Evolutionary conservation across 2,888 invertebrate species (phyloP).

Genomic region (Resseliella maxima): DNA sequence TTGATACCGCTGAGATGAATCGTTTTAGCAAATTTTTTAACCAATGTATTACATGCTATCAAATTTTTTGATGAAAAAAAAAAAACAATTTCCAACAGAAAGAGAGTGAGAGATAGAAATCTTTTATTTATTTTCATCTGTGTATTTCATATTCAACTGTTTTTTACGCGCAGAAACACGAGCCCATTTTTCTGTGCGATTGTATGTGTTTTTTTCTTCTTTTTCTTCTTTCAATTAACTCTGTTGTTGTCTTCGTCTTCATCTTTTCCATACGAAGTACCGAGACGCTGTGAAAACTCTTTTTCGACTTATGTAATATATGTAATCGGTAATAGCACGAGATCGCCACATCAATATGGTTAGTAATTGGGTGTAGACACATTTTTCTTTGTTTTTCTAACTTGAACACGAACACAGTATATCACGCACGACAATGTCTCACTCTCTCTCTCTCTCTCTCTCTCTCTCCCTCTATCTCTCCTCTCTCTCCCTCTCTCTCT

Average conservation of each 20-base stretch:
- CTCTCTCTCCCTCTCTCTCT: no score
- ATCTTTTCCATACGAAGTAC: not conserved
- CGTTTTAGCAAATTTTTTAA: no score
- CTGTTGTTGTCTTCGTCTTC: not conserved
- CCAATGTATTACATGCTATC: not conserved
- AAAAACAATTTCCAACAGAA: not conserved
- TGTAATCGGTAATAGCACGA: conserved; percentile 10
- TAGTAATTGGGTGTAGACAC: not conserved
- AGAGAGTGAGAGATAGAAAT: not conserved
- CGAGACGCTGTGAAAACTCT: not conserved
- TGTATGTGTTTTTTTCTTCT: not conserved
- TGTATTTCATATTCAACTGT: not conserved
- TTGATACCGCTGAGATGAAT: no score
- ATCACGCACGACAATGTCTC: no score
- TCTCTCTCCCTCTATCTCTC: no score
- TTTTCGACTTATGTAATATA: not conserved
- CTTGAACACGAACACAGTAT: not conserved
- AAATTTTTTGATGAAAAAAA: not conserved
- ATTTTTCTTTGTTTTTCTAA: not conserved
- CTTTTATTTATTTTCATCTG: conserved; percentile 54
- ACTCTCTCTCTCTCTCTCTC: no score
- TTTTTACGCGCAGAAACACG: not conserved
- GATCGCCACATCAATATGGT: not conserved
- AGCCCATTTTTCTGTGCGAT: no score
- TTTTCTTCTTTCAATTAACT: not conserved